Evolutionary conservation across 2,888 invertebrate genomes (phyloP), one percentile per base, ranked within the genome.

Genomic region (Stratiomys singularior): DNA sequence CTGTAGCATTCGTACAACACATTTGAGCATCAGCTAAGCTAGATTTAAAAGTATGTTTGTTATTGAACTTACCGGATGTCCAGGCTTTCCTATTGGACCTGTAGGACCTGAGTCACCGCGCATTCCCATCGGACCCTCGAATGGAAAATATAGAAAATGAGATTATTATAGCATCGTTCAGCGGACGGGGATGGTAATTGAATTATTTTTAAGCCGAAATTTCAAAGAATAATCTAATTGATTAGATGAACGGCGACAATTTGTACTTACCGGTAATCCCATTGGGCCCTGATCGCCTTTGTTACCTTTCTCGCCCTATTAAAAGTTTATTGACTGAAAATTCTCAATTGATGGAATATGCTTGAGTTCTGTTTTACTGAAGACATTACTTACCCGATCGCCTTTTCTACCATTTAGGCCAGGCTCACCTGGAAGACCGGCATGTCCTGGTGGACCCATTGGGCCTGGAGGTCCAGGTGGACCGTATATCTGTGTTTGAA

Each of bases 241-340:
- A n/a, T n/a, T n/a, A n/a, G n/a, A n/a, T n/a, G n/a, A n/a, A n/a
- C n/a, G n/a, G n/a, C n/a, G n/a, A 46, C 1, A 18, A 52, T 37
- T 30, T 23, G 9, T 84, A 93, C 94, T 92, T 91, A 97, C 97
- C 86, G 97, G 97, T 84, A 98, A 89, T 84, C 97, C 98, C 96
- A 97, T 97, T 77, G 97, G 97, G 82, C 98, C 98, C 80, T 85
- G 86, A 82, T 87, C 87, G 60, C 87, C 87, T 81, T 87, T 87
- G 78, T 83, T 82, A 71, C 85, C 87, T 81, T 85, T 87, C 52
- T 87, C 87, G 80, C 86, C 85, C 86, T 86, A 82, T 71, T 80
- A 81, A 80, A 79, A 79, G 77, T 81, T 81, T 81, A 80, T 81
- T 81, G 76, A 80, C 81, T 80, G 77, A 80, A 78, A 63, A 76